phyloP scores from a whole-genome alignment of 2,888 invertebrate species.

The Andrena camellia region DNA sequence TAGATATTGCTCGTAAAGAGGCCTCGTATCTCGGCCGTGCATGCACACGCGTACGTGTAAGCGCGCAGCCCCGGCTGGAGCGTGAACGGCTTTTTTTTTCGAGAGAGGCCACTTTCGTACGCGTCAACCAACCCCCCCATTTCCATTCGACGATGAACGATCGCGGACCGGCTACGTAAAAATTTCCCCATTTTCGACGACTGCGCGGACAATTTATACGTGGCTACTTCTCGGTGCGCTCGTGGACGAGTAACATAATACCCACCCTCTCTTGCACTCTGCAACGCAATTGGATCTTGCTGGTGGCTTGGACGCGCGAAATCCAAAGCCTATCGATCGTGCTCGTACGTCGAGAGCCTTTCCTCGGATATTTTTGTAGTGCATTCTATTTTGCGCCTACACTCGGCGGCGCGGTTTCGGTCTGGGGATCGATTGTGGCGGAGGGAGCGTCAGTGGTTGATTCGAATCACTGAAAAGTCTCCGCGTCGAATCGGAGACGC shows the following conservation, averaged over 20 bases:
- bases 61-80: constrained; percentile 22
- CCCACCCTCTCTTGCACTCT: not conserved
- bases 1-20: constrained; percentile 85
- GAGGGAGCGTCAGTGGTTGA: too few species aligned
- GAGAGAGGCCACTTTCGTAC: constrained; percentile 60
- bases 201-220: constrained; percentile 60
- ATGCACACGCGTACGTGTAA: constrained; percentile 61
- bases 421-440: not conserved
- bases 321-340: constrained; percentile 31
- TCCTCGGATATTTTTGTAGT: not conserved
- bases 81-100: constrained; percentile 59
- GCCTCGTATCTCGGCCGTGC: constrained; percentile 79
- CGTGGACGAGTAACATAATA: constrained; percentile 39
- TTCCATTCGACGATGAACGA: constrained; percentile 43
- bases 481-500: not conserved
- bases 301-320: not conserved
- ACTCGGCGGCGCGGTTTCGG: not conserved
- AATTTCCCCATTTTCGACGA: constrained; percentile 64
- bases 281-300: constrained; percentile 28
- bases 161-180: constrained; percentile 55
- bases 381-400: not conserved
- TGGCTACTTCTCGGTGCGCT: constrained; percentile 15
- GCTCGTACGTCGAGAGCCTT: not conserved
- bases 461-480: constrained; percentile 4
- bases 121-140: constrained; percentile 21